A percentile compares a stretch with the other conserved stretches of the same genome.
Evolutionary conservation across 2,888 invertebrate species (phyloP).

Genomic region (Drosophila stalkeri): DNA sequence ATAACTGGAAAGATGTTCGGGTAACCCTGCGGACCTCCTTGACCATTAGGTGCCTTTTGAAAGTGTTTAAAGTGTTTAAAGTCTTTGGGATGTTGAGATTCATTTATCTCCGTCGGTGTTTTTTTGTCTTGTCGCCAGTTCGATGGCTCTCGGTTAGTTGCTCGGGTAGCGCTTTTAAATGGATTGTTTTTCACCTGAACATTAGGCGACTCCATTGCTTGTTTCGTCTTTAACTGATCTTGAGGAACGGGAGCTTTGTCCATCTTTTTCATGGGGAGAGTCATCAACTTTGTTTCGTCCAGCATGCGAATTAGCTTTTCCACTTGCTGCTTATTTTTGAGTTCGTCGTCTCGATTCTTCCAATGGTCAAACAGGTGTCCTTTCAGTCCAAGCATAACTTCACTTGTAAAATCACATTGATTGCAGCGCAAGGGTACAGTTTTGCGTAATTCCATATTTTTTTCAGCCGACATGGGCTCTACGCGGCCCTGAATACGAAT

Average conservation of each 20-base stretch:
- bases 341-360: constrained; percentile 31
- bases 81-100: not conserved
- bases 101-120: not conserved
- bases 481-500: constrained; percentile 44
- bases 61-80: not conserved
- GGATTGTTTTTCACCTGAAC: not conserved
- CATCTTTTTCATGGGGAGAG: not conserved
- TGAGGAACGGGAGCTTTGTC: not conserved
- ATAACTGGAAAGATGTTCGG: not conserved
- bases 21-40: not conserved
- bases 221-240: not conserved
- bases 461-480: constrained; percentile 30
- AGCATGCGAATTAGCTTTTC: constrained; percentile 26
- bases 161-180: not conserved
- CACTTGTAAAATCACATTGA: constrained; percentile 50
- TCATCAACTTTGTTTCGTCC: constrained; percentile 17
- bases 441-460: constrained; percentile 9
- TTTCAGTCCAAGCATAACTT: constrained; percentile 37
- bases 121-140: not conserved
- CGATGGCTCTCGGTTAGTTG: not conserved
- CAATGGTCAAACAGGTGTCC: constrained; percentile 55
- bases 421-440: constrained; percentile 38
- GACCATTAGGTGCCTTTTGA: not conserved
- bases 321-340: constrained; percentile 11
- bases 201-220: not conserved